Conservation (phyloP, 2,113 vertebrate genomes). For the Syngnathoides biaculeatus region DNA sequence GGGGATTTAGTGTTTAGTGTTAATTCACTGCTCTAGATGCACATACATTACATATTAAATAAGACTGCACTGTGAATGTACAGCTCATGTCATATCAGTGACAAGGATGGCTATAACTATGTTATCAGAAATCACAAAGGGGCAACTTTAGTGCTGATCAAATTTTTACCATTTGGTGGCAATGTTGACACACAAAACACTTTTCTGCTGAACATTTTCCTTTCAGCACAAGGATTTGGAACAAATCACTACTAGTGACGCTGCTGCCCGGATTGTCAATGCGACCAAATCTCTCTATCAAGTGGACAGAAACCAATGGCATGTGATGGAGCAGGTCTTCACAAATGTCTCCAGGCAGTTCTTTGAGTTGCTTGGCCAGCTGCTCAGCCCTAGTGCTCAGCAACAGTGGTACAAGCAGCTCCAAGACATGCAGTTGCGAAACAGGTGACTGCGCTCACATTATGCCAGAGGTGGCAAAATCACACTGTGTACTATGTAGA, state of each 20-base stretch:
- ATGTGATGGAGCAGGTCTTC: constrained; percentile 38
- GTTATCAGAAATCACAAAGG: no score
- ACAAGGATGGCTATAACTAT: no score
- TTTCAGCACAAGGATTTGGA: constrained; percentile 40
- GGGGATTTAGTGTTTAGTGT: background rate
- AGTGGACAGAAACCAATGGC: constrained; percentile 29
- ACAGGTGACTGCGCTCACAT: constrained; percentile 54
- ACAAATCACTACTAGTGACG: constrained; percentile 34
- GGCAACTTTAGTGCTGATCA: background rate
- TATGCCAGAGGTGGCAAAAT: background rate
- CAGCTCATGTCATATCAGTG: background rate
- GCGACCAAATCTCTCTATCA: constrained; percentile 52
- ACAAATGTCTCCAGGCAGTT: constrained; percentile 26
- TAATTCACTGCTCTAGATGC: background rate
- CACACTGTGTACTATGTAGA: background rate
- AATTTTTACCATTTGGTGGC: constrained; percentile 57
- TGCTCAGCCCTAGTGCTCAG: constrained; percentile 33
- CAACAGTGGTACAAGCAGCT: constrained; percentile 47
- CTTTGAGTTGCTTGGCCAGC: constrained; percentile 15
- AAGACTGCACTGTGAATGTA: no score
- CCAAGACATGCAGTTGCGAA: constrained; percentile 35
- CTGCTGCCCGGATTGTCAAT: constrained; percentile 55
- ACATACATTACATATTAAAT: background rate
- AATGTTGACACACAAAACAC: constrained; percentile 47
- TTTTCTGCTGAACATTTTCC: constrained; percentile 33